Base-by-base conservation (phyloP, 1,140 invertebrate species). In the Ladona fulva region DNA sequence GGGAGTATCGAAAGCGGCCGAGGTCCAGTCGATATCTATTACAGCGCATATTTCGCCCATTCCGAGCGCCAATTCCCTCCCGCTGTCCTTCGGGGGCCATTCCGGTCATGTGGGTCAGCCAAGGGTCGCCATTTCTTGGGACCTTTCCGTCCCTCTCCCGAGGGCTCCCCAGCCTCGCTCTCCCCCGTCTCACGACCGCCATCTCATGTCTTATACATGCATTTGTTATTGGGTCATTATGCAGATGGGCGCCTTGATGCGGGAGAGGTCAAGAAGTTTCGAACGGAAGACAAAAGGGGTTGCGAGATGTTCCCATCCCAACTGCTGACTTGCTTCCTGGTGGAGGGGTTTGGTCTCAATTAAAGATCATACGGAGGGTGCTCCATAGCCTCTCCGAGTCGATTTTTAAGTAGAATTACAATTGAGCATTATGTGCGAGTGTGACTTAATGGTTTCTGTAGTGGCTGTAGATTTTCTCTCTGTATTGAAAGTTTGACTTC, bases 21-120 rank as follows among this genome's bases (percentile, higher is more conserved):
- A 37, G 52, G 52, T 66, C 52, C 52, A 66, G n/a, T 66, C 52
- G 52, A 66, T 66, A 66, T 66, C 52, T 66, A 66, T 66, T 66
- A 66, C 52, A 12, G 52, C 52, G 52, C 12, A 66, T 12, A 66
- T 66, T 66, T 66, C n/a, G 52, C 52, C 12, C 52, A 6, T 66
- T 66, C 52, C 52, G 8, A 37, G 1, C 52, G 52, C 52, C 52
- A 22, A 22, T 22, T 19, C 52, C 52, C n/a, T 52, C 44, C 44
- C 44, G 19, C 44, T 19, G 52, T 22, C 52, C 52, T 22, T 66
- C 52, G 52, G 52, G 52, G n/a, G 52, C 52, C n/a, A 66, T 66
- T 12, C 16, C 52, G n/a, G 52, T 22, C 52, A 66, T 66, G 52
- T 66, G 52, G 52, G 52, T 66, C 52, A 66, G 52, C 52, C n/a